Conservation (phyloP, 1,140 invertebrate genomes). For the Neodiprion virginianus region DNA sequence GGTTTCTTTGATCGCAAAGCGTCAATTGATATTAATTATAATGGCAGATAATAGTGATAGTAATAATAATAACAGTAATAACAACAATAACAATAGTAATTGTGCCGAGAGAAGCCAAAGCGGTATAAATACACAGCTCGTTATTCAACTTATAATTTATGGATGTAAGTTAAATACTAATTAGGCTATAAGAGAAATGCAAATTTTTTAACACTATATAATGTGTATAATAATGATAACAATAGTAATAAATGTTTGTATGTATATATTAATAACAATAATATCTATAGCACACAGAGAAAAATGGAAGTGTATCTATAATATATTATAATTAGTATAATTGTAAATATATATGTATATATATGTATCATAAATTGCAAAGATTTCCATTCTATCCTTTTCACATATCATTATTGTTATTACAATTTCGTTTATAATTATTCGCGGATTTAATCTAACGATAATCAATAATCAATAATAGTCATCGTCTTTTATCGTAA, state of each 20-base stretch:
- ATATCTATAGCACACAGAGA: constrained; percentile 5
- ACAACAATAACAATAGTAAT: background rate
- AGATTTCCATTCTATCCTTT: background rate
- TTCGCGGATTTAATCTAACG: too few relatives aligned
- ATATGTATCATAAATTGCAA: background rate
- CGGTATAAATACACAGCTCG: background rate
- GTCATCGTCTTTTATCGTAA: too few relatives aligned
- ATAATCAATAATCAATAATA: too few relatives aligned
- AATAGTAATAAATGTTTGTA: background rate
- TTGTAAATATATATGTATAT: too few relatives aligned
- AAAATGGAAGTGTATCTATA: background rate
- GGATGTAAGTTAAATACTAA: background rate
- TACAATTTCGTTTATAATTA: too few relatives aligned
- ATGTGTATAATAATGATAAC: background rate
- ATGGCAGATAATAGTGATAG: too few relatives aligned
- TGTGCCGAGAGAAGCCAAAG: background rate
- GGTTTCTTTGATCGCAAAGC: too few relatives aligned
- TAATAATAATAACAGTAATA: background rate
- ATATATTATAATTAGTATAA: background rate
- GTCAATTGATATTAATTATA: too few relatives aligned
- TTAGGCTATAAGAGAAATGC: background rate
- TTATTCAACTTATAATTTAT: background rate
- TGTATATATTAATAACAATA: background rate
- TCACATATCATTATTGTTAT: too few relatives aligned
- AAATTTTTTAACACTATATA: background rate